Percentiles rank a stretch among this genome's conserved stretches.
Evolutionary conservation across 2,888 invertebrate genomes (phyloP).

Genomic region (Phrixothrix hirtus): DNA sequence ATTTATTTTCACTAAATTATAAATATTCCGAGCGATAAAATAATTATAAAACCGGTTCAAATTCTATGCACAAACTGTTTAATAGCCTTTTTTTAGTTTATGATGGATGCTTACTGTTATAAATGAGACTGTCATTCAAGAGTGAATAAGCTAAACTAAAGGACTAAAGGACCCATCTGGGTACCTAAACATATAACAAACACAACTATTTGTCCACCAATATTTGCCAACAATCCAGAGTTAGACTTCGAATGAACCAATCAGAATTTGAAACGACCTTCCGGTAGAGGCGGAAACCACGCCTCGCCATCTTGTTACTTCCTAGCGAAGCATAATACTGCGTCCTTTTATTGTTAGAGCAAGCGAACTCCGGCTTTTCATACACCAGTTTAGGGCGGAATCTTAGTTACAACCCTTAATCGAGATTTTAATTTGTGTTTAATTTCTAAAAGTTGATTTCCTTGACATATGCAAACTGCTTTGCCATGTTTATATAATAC

Average conservation of each 20-base stretch:
- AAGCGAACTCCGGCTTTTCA: slow-evolving; percentile 9
- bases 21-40: slow-evolving; percentile 2
- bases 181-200: slow-evolving; percentile 58
- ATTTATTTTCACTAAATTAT: slow-evolving; percentile 1
- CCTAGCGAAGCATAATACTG: slow-evolving; percentile 39
- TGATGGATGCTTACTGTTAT: slow-evolving; percentile 30
- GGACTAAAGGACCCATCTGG: slow-evolving; percentile 54
- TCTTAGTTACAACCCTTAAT: slow-evolving; percentile 7
- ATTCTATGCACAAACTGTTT: slow-evolving; percentile 40
- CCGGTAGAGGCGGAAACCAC: slow-evolving; percentile 49
- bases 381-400: slow-evolving; percentile 6
- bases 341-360: slow-evolving; percentile 27
- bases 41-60: slow-evolving; percentile 10
- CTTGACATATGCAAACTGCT: not conserved
- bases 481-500: not conserved
- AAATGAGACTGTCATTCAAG: slow-evolving; percentile 48
- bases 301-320: slow-evolving; percentile 57
- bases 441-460: not conserved
- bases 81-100: slow-evolving; percentile 41
- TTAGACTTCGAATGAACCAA: slow-evolving; percentile 51
- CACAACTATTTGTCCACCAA: slow-evolving; percentile 59
- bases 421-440: slow-evolving; percentile 3
- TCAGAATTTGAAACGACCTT: slow-evolving; percentile 46
- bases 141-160: slow-evolving; percentile 53
- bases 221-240: slow-evolving; percentile 57